Conservation (phyloP, 2,113 vertebrate genomes). For the Emydocephalus ijimae region DNA sequence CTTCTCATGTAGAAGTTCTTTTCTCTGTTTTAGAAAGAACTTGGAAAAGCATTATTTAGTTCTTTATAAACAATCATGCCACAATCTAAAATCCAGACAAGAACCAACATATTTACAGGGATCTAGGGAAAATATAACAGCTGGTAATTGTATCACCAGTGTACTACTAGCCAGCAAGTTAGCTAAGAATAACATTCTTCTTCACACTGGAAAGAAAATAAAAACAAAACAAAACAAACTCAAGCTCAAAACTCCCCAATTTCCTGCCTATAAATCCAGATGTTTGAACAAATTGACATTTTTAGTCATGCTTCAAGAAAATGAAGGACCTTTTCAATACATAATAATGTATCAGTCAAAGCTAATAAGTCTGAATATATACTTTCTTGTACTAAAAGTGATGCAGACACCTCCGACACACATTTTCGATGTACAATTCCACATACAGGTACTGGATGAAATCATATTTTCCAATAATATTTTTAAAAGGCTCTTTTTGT, state of each 20-base stretch:
- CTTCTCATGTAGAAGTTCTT: neutral
- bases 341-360: neutral
- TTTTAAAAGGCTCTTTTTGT: neutral
- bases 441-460: neutral
- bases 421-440: neutral
- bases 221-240: neutral
- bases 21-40: neutral
- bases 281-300: neutral
- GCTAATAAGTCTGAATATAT: neutral
- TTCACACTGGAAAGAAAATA: neutral
- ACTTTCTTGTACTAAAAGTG: neutral
- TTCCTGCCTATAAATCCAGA: neutral
- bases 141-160: neutral
- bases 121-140: neutral
- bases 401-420: neutral
- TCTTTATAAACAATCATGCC: neutral
- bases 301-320: neutral
- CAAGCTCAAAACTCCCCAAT: neutral
- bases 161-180: neutral
- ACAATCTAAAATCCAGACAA: neutral
- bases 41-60: neutral
- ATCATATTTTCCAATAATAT: neutral
- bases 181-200: neutral
- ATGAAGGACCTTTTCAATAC: neutral
- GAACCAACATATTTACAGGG: neutral